A percentile compares a stretch with the other conserved stretches of the same genome.
phyloP scores from a whole-genome alignment of 2,113 vertebrate genomes.

The Dicrurus megarhynchus region DNA sequence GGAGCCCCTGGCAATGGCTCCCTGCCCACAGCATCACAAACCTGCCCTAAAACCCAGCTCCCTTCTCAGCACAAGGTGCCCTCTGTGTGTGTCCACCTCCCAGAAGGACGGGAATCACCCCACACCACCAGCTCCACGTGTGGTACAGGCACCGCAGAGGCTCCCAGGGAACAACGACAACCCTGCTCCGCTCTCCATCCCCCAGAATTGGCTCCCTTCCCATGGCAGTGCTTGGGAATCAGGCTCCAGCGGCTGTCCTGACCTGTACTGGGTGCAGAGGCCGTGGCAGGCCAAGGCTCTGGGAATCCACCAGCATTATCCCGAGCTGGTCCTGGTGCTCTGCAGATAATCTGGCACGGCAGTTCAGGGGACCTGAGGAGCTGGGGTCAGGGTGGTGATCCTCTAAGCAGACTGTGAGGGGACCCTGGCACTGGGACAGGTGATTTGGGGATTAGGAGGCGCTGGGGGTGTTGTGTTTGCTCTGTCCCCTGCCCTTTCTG shows the following conservation, averaged over 20 bases:
- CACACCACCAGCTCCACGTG: fast-evolving
- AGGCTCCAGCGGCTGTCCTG: background rate
- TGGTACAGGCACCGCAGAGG: background rate
- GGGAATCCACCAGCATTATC: background rate
- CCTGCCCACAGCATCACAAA: background rate
- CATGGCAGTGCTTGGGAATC: background rate
- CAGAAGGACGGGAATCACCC: background rate
- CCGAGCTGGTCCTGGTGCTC: background rate
- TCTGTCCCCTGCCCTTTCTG: background rate
- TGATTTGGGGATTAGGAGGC: background rate
- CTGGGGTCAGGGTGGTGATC: background rate
- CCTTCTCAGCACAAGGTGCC: background rate
- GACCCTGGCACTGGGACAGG: background rate
- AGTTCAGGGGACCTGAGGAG: background rate
- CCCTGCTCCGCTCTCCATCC: background rate
- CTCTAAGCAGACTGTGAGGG: background rate
- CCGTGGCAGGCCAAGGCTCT: background rate
- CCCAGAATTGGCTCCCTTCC: background rate
- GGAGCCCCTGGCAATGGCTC: fast-evolving
- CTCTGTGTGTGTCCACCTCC: background rate
- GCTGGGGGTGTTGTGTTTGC: background rate
- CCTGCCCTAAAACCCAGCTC: background rate
- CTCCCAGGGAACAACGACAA: background rate
- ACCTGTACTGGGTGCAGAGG: background rate
- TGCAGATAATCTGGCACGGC: background rate